Evolutionary conservation across 1,140 invertebrate genomes (phyloP), one percentile per base, ranked within the genome.

Genomic region (Brachionus calyciflorus): DNA sequence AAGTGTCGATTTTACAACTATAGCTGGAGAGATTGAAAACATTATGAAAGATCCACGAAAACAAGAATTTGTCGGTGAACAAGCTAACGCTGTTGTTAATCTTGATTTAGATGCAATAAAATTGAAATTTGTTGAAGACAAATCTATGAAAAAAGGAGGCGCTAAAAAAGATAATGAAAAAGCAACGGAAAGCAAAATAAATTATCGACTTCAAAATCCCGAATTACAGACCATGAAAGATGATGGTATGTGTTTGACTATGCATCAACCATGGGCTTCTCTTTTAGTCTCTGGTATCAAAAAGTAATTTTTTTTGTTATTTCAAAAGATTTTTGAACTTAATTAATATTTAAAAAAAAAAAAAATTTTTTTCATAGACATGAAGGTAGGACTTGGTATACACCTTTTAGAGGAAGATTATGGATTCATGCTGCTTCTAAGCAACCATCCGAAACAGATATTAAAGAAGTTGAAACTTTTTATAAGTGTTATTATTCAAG

Each of bases 191-290:
- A 60, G 19, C 1, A 60, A 60, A 33, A 60, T 33, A 37, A 57
- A 28, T 30, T 63, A 78, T 12, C 76, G 89, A 30, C 87, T 95
- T 37, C 93, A 95, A 84, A 93, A 96, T 82, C 88, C 88, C 76
- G 90, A 92, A 80, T 86, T 93, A 63, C 88, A 92, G 79, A 91
- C 93, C 86, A 93, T 95, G 89, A 88, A 88, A 46, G 95, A 98
- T 86, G 87, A 90, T 79, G 94, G 93, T 1, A 86, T 90, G 78
- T 97, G 94, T 85, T 84, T 98, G 5, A 94, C 92, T 80, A 90
- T 98, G 90, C 93, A 95, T 86, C 95, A 98, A 82, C 96, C 96
- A 0, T 97, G 92, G 89, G 96, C 95, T 7, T 93, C 93, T 1
- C 86, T 98, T 21, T 86, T 98, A 0, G 89, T 96, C 3, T 87